These are phyloP conservation scores for Cheiracanthium punctorium DNA, from an alignment of 2,888 invertebrate species.

Conservation along the genomic window DNA sequence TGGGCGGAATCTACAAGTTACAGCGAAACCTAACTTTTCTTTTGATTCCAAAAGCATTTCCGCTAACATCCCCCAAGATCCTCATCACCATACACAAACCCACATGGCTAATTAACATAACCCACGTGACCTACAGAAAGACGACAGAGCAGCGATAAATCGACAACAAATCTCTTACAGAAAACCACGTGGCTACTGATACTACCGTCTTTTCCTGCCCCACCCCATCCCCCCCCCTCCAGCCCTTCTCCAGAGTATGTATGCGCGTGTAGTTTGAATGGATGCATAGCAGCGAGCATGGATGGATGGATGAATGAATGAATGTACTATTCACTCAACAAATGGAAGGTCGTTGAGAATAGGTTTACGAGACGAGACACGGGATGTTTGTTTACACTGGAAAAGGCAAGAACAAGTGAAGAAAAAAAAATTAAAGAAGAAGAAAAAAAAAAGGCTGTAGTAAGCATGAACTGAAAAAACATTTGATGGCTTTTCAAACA, in stretches of 20 bases:
- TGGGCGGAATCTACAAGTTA: no score
- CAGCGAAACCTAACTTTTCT: no score
- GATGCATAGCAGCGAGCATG: constrained; percentile 39
- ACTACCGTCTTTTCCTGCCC: constrained; percentile 6
- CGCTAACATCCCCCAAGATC: constrained; percentile 21
- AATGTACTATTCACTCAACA: constrained; percentile 18
- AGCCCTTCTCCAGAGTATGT: constrained; percentile 41
- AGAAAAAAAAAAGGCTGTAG: no score
- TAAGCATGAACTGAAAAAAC: no score
- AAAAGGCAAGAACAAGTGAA: constrained; percentile 26
- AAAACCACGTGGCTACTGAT: constrained; percentile 67
- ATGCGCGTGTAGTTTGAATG: constrained; percentile 66
- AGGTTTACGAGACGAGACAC: constrained; percentile 45
- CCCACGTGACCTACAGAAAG: constrained; percentile 47
- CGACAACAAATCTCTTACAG: constrained; percentile 60
- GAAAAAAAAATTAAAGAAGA: constrained; percentile 18
- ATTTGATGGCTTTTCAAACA: no score
- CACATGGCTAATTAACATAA: constrained; percentile 68
- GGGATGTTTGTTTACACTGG: constrained; percentile 49
- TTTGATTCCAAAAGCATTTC: neutral
- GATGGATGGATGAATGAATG: constrained; percentile 49
- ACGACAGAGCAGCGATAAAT: constrained; percentile 45
- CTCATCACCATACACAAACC: constrained; percentile 45
- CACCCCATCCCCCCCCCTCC: constrained; percentile 11
- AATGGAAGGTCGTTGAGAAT: constrained; percentile 60